Conservation (phyloP, 1,140 invertebrate genomes). For the Apocrypta bakeri region DNA sequence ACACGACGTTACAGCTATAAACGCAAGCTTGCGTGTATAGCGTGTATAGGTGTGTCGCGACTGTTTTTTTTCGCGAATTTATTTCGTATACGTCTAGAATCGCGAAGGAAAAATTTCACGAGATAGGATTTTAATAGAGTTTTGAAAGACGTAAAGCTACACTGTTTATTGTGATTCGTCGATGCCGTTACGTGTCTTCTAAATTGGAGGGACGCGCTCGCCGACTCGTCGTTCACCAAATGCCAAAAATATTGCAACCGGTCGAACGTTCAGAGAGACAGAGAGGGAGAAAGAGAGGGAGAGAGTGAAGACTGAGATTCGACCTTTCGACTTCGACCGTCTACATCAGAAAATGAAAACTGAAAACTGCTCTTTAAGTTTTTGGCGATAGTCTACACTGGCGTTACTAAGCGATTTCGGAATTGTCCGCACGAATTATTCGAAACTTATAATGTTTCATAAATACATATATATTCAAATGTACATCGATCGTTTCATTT, state of each 20-base stretch:
- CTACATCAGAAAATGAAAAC: background rate
- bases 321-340: background rate
- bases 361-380: no score
- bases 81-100: background rate
- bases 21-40: background rate
- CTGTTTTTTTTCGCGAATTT: background rate
- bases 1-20: background rate
- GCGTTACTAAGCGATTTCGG: background rate
- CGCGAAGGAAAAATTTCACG: background rate
- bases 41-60: background rate
- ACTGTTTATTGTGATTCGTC: conserved; percentile 36
- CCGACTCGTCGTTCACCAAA: conserved; percentile 8
- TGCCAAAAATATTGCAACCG: conserved; percentile 35
- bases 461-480: background rate
- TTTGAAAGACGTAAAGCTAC: conserved; percentile 28
- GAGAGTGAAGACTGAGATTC: background rate
- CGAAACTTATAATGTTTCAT: no score
- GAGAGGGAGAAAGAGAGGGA: background rate
- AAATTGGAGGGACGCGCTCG: conserved; percentile 19
- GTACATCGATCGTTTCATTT: background rate
- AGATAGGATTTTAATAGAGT: conserved; percentile 8
- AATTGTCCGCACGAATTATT: no score
- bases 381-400: no score
- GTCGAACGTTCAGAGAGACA: background rate
- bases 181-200: conserved; percentile 4